Conservation (phyloP, 2,797 vertebrate genomes). For the Sebastes steindachneri region DNA sequence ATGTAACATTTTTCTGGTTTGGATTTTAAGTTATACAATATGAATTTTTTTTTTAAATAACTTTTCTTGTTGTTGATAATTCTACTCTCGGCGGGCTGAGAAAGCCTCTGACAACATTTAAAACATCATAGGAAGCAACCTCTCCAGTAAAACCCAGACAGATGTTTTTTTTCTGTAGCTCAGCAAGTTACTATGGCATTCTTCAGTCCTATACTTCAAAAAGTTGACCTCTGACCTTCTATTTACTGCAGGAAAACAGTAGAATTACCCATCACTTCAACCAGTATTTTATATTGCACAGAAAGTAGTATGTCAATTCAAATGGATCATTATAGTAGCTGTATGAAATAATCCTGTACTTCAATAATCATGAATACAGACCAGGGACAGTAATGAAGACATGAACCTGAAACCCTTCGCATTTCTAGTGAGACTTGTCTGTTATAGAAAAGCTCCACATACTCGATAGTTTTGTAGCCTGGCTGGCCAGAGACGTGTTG, state of each 20-base stretch:
- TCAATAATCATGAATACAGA: background rate
- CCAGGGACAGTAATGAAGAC: background rate
- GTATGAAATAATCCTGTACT: background rate
- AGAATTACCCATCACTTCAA: background rate
- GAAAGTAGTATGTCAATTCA: background rate
- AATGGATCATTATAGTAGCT: background rate
- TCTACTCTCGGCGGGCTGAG: background rate
- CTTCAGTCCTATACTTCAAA: background rate
- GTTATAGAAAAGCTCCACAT: background rate
- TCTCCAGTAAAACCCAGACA: background rate
- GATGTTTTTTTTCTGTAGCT: background rate
- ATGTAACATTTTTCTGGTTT: constrained; percentile 10
- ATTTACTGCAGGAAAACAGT: background rate
- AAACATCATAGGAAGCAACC: background rate
- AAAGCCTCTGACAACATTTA: background rate
- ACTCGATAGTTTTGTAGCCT: background rate
- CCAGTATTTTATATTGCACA: background rate
- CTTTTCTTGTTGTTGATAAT: background rate
- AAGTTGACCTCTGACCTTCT: background rate
- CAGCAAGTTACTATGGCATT: background rate
- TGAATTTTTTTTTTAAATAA: constrained; percentile 2
- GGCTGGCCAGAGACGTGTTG: background rate
- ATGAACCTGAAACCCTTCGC: background rate
- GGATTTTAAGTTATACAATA: constrained; percentile 8
- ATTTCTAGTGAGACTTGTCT: background rate